These are phyloP conservation scores for Lycopodina hypogea DNA, from an alignment of 37 sponge, comb jelly and placozoan species.

Conservation along the genomic window DNA sequence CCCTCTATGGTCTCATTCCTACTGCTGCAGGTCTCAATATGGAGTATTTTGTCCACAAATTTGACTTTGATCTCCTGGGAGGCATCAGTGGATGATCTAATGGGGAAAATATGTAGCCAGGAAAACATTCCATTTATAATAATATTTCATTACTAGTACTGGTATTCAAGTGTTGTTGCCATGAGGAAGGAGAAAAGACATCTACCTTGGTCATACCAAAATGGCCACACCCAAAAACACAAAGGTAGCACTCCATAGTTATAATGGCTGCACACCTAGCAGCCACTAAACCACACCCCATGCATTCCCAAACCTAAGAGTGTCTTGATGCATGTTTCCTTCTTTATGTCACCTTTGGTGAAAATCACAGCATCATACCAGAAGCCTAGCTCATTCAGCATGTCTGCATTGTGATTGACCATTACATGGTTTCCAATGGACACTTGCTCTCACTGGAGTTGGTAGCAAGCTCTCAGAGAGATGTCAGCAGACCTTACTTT, in stretches of 20 bases:
- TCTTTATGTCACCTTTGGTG: conserved; percentile 31
- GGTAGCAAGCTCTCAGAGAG: conserved; percentile 63
- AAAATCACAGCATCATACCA: conserved; percentile 89
- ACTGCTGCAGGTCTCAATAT: conserved; percentile 41
- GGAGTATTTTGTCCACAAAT: conserved; percentile 67
- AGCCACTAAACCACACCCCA: background rate
- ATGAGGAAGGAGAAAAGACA: too few species aligned
- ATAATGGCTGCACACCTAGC: background rate
- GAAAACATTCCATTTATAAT: too few species aligned
- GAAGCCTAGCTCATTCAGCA: conserved; percentile 72
- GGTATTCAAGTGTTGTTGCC: background rate
- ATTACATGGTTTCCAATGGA: conserved; percentile 54
- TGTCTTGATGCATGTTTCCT: conserved; percentile 38
- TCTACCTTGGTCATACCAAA: too few species aligned
- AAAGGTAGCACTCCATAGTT: too few species aligned
- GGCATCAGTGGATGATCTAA: conserved; percentile 35
- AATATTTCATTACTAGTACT: background rate
- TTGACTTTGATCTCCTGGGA: conserved; percentile 49
- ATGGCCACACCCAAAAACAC: too few species aligned
- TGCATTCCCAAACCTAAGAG: conserved; percentile 35
- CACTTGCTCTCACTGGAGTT: conserved; percentile 68
- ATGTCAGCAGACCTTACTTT: conserved; percentile 32
- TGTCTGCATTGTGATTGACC: conserved; percentile 90
- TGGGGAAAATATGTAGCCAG: background rate
- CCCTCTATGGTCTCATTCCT: background rate